Conservation (phyloP, 2,113 vertebrate genomes). For the Trogon surrucura region DNA sequence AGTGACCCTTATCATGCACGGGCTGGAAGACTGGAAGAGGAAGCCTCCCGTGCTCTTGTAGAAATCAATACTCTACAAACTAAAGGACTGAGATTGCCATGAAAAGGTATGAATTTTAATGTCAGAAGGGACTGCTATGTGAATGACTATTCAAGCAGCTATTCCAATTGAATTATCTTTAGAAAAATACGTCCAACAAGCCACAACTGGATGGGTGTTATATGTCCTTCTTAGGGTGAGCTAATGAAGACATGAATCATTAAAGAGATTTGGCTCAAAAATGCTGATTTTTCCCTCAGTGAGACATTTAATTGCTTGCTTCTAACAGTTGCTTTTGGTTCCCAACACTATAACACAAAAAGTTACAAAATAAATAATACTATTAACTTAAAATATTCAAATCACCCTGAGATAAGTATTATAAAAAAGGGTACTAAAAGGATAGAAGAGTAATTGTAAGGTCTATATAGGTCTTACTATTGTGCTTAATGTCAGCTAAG, state of each 20-base stretch:
- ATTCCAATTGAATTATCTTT: neutral
- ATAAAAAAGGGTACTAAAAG: neutral
- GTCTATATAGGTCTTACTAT: neutral
- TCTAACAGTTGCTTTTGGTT: neutral
- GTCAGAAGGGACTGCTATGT: neutral
- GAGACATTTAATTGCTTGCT: neutral
- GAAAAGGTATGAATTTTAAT: conserved; percentile 7
- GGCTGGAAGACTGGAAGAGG: neutral
- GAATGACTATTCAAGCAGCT: neutral
- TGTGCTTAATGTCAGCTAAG: neutral
- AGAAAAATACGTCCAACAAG: neutral
- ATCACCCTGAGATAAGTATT: neutral
- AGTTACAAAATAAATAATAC: neutral
- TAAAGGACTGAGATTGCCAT: neutral
- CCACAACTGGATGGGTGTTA: neutral
- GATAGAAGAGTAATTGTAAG: neutral
- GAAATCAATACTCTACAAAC: neutral
- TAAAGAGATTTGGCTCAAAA: neutral
- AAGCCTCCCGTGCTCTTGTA: neutral
- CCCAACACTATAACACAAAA: neutral
- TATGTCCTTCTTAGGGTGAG: neutral
- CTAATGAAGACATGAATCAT: neutral
- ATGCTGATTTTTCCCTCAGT: neutral
- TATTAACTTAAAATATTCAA: neutral
- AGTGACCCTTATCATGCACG: neutral